Evolutionary conservation across 53 echinoderm and acorn worm genomes (phyloP), one percentile per base, ranked within the genome.

Genomic region (Luidia sarsii): DNA sequence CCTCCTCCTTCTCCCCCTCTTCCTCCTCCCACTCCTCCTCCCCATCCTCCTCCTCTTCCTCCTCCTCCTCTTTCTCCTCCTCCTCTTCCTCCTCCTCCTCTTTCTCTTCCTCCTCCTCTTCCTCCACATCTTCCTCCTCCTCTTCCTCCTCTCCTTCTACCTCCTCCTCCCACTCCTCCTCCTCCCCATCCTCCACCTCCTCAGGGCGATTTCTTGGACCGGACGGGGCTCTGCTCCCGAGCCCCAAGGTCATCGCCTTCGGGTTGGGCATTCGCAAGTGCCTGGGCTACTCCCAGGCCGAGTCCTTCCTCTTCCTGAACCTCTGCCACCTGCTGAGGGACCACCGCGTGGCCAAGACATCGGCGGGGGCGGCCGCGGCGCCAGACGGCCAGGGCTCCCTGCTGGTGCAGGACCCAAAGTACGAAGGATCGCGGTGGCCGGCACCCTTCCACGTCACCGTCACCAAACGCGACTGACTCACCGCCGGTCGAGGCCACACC

Each of bases 231-330:
- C 2, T 77, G 8, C 41, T 13, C 30, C 48, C 7, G 33, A 15
- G 18, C 2, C 69, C 69, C n/a, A 69, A 69, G n/a, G n/a, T 69
- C 11, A 50, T 69, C 50, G 29, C 69, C 9, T 69, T 69, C 22
- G 69, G 69, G 7, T 7, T 69, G 69, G 50, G 69, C 7, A 8
- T 29, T 19, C 69, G 69, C 31, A 69, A 49, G 30, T 69, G 48
- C 16, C 45, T 67, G 13, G 48, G 48, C 9, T 10, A 67, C 4
- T 21, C 28, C 48, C 37, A 56, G 31, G 77, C 77, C 31, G 25
- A 59, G 77, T 46, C 77, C 14, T 21, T 77, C 46, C 45, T 77
- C 28, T 77, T 77, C 48, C 60, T 77, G 22, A 50, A 36, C 43
- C 61, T 77, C 57, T 61, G 52, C 60, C 60, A 48, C 0, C 77